Conservation (phyloP, 1,140 invertebrate species). For the Ceratina japonica region DNA sequence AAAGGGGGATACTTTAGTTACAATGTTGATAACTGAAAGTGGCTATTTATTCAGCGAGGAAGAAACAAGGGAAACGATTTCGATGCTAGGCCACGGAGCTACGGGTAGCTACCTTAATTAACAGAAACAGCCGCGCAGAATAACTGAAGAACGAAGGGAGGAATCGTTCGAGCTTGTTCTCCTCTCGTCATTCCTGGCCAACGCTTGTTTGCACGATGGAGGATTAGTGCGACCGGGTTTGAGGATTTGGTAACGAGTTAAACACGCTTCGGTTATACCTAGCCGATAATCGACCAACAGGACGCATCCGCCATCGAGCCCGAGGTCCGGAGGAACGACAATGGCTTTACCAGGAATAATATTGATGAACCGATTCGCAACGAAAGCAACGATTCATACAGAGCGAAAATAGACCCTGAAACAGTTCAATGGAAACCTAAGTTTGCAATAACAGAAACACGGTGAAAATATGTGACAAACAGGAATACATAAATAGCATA, state of each 20-base stretch:
- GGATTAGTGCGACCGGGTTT: not conserved
- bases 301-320: conserved; percentile 24
- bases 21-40: not conserved
- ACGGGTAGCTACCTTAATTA: conserved; percentile 19
- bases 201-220: not conserved
- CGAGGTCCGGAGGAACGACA: too few relatives aligned
- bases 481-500: too few relatives aligned
- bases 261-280: conserved; percentile 20
- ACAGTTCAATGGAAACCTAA: too few relatives aligned
- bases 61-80: not conserved
- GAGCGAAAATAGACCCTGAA: too few relatives aligned
- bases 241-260: conserved; percentile 46
- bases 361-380: too few relatives aligned
- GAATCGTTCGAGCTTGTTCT: conserved; percentile 1
- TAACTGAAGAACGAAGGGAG: conserved; percentile 21
- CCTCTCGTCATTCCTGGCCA: not conserved
- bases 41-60: not conserved
- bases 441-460: too few relatives aligned
- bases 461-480: too few relatives aligned
- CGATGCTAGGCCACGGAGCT: not conserved
- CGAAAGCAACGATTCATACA: too few relatives aligned
- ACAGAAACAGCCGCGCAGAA: conserved; percentile 35
- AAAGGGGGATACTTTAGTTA: too few relatives aligned
- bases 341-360: too few relatives aligned
- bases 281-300: conserved; percentile 48